Evolutionary conservation across 2,888 invertebrate species (phyloP), one percentile per base, ranked within the genome.

Genomic region (Eurois occulta): DNA sequence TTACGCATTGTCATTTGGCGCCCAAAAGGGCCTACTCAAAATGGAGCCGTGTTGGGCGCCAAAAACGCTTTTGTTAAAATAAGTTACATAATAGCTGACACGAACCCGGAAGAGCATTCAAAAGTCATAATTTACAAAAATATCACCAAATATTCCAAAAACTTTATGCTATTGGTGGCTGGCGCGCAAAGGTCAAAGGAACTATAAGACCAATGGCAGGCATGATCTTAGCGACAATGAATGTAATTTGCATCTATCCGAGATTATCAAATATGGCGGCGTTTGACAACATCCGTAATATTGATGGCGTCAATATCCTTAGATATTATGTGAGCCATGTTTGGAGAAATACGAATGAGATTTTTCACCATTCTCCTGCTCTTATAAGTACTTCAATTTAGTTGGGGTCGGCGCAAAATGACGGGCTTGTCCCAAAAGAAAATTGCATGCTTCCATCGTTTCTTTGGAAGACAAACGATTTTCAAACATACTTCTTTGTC

Each of bases 181-280:
- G 32, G 38, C 32, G 8, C 13, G 43, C 24, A 46, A 60, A 67
- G 18, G n/a, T 67, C 48, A 64, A 43, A 43, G 24, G 18, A 62
- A 72, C 62, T 48, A 66, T 69, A 55, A 16, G 46, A 73, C 74
- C 65, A 52, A 48, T 68, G 24, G 16, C 66, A 66, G 11, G 4
- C 78, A 32, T 32, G 62, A 35, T 58, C 16, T n/a, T 75, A 13
- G 69, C 70, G 74, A 75, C 78, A 82, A 78, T 75, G 58, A 46
- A 72, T 13, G 41, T 62, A 83, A 86, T 84, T 86, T 73, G 32
- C 84, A 73, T 81, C 24, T 71, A 62, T 67, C 67, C 46, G 72
- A 67, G 66, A 84, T 58, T 43, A 35, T 58, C 75, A 78, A 72
- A 84, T 70, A 82, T 60, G 83, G 74, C 10, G 72, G n/a, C 24